Base-by-base conservation (phyloP, 2,113 vertebrate species). In the Syngnathus floridae region DNA sequence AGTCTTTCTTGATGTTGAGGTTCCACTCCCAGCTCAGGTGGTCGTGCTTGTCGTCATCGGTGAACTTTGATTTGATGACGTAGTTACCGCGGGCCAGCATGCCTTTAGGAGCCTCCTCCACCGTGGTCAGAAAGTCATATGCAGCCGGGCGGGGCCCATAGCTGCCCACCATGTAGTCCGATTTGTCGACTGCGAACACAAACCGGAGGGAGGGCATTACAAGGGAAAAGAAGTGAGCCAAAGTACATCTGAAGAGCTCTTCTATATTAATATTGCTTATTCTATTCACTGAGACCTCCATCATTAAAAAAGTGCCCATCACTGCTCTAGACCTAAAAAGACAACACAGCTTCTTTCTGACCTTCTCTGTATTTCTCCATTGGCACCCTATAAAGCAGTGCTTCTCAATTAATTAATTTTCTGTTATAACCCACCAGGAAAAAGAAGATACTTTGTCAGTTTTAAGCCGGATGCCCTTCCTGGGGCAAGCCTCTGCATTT, bases 11-110 rank as follows among this genome's bases (percentile, higher is more conserved):
- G 88, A 96, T 95, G 87, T 90, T 93, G 75, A 98, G 94, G 84
- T 93, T 95, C 95, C 95, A 98, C 84, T 98, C 95, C 95, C 95
- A 98, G 86, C 91, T 92, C 76, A 97, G 93, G 81, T 95, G 95
- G 84, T 95, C 91, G 22, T 93, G 92, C 88, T 95, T 92, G 88
- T 97, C 95, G 1, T 97, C 95, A 14, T 98, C 95, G n/a, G 94
- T 95, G 76, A 98, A 98, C 78, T 91, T 91, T 72, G 94, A 97
- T 79, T 93, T 95, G 90, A 98, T 90, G 77, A 80, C 89, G 88
- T 97, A 97, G 88, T 88, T 93, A 76, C 93, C 95, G 1, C 95
- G 92, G 1, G 95, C 93, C 72, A 98, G 65, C 86, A 95, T 75
- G 61, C 95, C 95, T 77, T 92, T 95, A 2, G 95, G 95, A 0